These are phyloP conservation scores for Pristionchus exspectatus DNA, from an alignment of 2,888 invertebrate species.

Conservation along the genomic window DNA sequence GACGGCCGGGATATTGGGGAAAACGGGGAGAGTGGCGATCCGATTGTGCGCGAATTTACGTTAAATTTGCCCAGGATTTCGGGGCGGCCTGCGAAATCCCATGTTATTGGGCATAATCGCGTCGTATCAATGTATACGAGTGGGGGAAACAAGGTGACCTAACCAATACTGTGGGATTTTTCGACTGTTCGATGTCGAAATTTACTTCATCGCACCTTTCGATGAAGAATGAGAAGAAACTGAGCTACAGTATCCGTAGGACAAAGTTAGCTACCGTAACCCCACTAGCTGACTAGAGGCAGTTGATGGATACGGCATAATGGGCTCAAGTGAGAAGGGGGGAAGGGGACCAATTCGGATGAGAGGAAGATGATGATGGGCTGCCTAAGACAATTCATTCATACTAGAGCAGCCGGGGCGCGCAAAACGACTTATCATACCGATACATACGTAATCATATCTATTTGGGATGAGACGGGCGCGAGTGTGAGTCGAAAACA, in stretches of 20 bases:
- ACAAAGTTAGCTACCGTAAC: neutral
- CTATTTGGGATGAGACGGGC: conserved; percentile 44
- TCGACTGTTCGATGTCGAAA: too few relatives aligned
- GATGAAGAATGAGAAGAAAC: neutral
- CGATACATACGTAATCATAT: conserved; percentile 46
- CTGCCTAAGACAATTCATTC: conserved; percentile 33
- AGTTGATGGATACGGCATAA: conserved; percentile 13
- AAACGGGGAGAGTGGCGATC: neutral
- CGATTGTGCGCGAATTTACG: neutral
- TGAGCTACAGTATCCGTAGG: neutral
- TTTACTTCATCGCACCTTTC: too few relatives aligned
- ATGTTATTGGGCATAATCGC: conserved; percentile 42
- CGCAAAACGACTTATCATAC: conserved; percentile 47
- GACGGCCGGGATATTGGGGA: neutral
- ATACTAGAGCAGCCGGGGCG: neutral
- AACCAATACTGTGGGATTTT: neutral
- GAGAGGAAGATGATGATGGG: neutral
- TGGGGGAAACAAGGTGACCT: neutral
- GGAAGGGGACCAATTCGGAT: neutral
- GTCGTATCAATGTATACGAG: neutral
- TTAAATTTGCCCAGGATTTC: conserved; percentile 13
- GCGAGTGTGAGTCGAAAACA: neutral
- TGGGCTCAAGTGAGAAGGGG: neutral
- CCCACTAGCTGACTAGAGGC: neutral
- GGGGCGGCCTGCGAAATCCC: neutral